These are phyloP conservation scores for Apostichopus californicus DNA, from an alignment of 35 echinoderm and acorn worm genomes.

Conservation along the genomic window DNA sequence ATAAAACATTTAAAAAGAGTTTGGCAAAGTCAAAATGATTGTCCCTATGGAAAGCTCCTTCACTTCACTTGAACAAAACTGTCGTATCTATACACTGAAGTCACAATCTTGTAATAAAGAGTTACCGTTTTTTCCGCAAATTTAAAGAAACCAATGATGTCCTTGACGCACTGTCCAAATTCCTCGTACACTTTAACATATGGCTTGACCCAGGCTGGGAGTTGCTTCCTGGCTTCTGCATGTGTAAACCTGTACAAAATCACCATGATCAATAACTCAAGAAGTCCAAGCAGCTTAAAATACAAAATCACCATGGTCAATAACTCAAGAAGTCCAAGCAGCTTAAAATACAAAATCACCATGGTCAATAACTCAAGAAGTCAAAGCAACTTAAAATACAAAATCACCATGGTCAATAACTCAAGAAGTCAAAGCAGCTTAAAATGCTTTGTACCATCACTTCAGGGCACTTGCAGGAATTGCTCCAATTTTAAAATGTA, in stretches of 20 bases:
- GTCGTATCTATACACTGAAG: too few relatives aligned
- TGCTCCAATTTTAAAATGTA: too few relatives aligned
- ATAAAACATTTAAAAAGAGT: too few relatives aligned
- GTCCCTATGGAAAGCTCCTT: too few relatives aligned
- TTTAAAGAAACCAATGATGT: conserved; percentile 94
- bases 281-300: neutral
- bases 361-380: neutral
- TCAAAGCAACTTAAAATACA: neutral
- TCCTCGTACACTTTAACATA: conserved; percentile 86
- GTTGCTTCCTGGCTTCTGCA: conserved; percentile 72
- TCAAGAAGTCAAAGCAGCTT: neutral
- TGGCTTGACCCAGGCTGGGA: conserved; percentile 85
- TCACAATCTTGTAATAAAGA: neutral
- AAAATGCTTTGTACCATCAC: too few relatives aligned
- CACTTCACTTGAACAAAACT: too few relatives aligned
- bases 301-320: neutral
- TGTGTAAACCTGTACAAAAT: conserved; percentile 81
- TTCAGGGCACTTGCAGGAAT: too few relatives aligned
- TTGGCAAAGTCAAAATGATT: too few relatives aligned
- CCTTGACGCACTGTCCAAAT: conserved; percentile 84
- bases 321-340: neutral
- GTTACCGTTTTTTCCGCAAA: conserved; percentile 82
- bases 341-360: neutral
- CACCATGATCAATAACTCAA: neutral
- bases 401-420: neutral